Conservation (phyloP, 2,888 invertebrate species). For the Spodoptera picta region DNA sequence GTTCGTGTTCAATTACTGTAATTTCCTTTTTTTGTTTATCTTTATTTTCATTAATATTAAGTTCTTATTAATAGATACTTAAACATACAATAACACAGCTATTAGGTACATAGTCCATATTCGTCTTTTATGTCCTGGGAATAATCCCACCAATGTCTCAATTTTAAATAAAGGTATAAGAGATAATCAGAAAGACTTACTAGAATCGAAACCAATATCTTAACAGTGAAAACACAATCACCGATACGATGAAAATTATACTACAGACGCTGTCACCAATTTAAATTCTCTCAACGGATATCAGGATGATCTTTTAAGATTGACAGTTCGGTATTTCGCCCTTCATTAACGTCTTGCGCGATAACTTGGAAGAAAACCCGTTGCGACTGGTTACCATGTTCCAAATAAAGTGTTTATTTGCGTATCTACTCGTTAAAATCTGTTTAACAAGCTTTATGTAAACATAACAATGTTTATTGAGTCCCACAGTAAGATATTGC, state of each 20-base stretch:
- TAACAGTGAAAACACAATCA: constrained; percentile 1
- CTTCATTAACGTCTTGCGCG: constrained; percentile 48
- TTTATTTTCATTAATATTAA: constrained; percentile 29
- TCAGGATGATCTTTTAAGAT: constrained; percentile 53
- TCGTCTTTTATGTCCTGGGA: too few species aligned
- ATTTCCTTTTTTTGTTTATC: constrained; percentile 40
- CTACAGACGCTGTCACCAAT: constrained; percentile 14
- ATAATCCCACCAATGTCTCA: too few species aligned
- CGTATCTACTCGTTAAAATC: constrained; percentile 55
- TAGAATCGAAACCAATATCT: constrained; percentile 2
- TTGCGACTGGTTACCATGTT: constrained; percentile 30
- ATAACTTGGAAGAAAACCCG: constrained; percentile 27
- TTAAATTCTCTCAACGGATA: constrained; percentile 29
- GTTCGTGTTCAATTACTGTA: constrained; percentile 29
- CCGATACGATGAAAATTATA: constrained; percentile 7
- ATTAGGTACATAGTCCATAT: too few species aligned
- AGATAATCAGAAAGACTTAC: background rate
- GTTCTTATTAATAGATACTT: constrained; percentile 8
- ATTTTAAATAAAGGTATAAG: too few species aligned
- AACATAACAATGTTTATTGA: constrained; percentile 49
- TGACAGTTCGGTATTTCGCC: constrained; percentile 36
- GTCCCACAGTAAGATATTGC: constrained; percentile 35
- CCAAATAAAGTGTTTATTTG: constrained; percentile 56
- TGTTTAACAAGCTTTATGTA: constrained; percentile 53
- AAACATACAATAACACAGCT: background rate